Percentiles rank a stretch among this genome's conserved stretches.
Evolutionary conservation across 2,113 vertebrate species (phyloP).

Genomic region (Hypanus sabinus): DNA sequence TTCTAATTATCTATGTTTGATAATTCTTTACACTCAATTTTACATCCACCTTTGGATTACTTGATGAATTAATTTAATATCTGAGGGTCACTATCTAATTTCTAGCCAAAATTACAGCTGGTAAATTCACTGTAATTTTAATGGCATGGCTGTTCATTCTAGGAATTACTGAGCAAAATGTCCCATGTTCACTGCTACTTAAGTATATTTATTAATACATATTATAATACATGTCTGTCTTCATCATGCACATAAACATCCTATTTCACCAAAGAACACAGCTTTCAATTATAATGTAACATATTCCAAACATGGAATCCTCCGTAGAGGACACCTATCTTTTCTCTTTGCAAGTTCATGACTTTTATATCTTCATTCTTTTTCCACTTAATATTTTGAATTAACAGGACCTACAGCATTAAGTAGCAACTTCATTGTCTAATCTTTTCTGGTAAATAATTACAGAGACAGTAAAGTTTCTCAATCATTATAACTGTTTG

Average conservation of each 20-base stretch:
- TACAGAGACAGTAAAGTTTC: no score
- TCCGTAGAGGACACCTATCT: not conserved
- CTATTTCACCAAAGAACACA: not conserved
- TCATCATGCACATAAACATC: not conserved
- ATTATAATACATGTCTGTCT: not conserved
- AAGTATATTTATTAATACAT: not conserved
- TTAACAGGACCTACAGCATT: not conserved
- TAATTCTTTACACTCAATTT: not conserved
- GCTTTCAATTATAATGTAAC: not conserved
- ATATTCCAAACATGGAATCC: not conserved
- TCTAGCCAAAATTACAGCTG: not conserved
- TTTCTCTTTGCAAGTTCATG: not conserved
- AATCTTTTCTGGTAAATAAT: not conserved
- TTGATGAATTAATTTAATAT: not conserved
- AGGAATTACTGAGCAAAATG: not conserved
- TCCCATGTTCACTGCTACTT: not conserved
- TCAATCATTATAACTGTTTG: not conserved
- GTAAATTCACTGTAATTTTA: not conserved
- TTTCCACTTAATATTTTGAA: not conserved
- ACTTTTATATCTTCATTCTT: not conserved
- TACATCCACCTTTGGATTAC: not conserved
- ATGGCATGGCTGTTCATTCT: not conserved
- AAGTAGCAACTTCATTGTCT: not conserved
- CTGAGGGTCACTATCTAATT: not conserved
- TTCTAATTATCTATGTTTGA: not conserved